Percentiles rank a stretch among this genome's conserved stretches.
These are phyloP conservation scores for Exocentrus adspersus DNA, from an alignment of 2,888 invertebrate genomes.

Conservation along the genomic window DNA sequence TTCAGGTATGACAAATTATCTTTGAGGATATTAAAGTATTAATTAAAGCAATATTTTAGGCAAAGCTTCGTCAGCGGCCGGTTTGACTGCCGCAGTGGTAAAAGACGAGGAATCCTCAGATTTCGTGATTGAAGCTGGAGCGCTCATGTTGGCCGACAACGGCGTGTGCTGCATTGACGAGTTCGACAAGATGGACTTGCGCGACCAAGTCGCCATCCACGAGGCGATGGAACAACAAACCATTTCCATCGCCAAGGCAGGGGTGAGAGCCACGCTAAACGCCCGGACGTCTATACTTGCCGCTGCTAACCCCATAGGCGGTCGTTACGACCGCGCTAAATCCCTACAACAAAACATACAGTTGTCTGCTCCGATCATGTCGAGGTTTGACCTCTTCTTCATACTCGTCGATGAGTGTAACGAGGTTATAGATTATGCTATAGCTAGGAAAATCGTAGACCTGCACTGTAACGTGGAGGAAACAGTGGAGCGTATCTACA, in stretches of 20 bases:
- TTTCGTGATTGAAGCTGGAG: slow-evolving; percentile 99
- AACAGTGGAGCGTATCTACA: slow-evolving; percentile 81
- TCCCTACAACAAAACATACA: slow-evolving; percentile 94
- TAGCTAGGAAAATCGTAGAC: slow-evolving; percentile 95
- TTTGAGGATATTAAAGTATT: not conserved
- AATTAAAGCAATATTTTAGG: too few relatives aligned
- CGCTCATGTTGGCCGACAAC: slow-evolving; percentile 98
- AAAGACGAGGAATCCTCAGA: slow-evolving; percentile 97
- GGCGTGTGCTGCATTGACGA: slow-evolving; percentile 99
- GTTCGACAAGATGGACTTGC: slow-evolving; percentile 99
- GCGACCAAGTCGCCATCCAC: slow-evolving; percentile 98
- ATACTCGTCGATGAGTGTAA: slow-evolving; percentile 97
- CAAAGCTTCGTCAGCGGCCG: slow-evolving; percentile 97
- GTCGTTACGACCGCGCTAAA: slow-evolving; percentile 91
- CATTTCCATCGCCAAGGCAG: slow-evolving; percentile 97
- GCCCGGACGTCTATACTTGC: slow-evolving; percentile 97
- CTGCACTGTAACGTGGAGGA: slow-evolving; percentile 89
- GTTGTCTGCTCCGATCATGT: slow-evolving; percentile 97
- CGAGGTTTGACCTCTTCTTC: slow-evolving; percentile 98
- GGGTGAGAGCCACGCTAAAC: slow-evolving; percentile 93
- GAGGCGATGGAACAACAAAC: slow-evolving; percentile 99
- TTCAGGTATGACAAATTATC: slow-evolving; percentile 65
- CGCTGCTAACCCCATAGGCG: slow-evolving; percentile 96
- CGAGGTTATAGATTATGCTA: slow-evolving; percentile 95
- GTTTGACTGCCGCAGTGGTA: slow-evolving; percentile 98